A percentile compares a stretch with the other conserved stretches of the same genome.
Conservation (phyloP, 2,113 vertebrate species). For the Cariama cristata region DNA sequence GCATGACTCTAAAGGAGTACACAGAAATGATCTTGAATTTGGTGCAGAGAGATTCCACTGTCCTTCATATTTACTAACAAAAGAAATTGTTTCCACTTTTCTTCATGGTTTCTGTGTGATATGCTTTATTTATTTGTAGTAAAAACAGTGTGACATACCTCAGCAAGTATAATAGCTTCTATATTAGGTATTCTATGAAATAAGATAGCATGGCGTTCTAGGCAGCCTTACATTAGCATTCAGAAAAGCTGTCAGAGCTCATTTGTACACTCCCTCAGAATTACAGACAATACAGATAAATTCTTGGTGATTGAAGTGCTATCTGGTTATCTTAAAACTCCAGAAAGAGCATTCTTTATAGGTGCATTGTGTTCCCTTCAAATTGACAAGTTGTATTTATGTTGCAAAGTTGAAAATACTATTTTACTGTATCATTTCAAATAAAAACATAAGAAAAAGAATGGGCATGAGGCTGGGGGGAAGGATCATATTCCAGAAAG, state of each 20-base stretch:
- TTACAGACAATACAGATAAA: background rate
- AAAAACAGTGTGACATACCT: background rate
- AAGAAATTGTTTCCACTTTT: background rate
- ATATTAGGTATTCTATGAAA: background rate
- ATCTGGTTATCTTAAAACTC: background rate
- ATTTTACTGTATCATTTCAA: background rate
- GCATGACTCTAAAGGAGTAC: background rate
- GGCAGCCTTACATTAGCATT: background rate
- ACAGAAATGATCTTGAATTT: background rate
- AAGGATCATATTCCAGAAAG: background rate
- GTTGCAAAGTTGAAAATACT: background rate
- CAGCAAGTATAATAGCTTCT: background rate
- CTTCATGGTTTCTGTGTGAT: background rate
- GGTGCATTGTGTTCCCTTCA: background rate
- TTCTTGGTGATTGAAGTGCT: background rate
- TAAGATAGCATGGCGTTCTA: background rate
- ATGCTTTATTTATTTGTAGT: background rate
- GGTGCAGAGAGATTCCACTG: background rate
- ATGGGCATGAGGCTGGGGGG: fast-evolving
- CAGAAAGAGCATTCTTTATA: background rate
- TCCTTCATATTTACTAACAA: background rate
- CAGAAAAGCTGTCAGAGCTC: background rate
- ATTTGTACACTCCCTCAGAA: background rate
- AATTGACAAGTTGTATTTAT: background rate
- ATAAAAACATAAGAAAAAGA: background rate